A percentile compares a stretch with the other conserved stretches of the same genome.
Evolutionary conservation across 1,140 invertebrate genomes (phyloP).

Genomic region (Bombus breviceps): DNA sequence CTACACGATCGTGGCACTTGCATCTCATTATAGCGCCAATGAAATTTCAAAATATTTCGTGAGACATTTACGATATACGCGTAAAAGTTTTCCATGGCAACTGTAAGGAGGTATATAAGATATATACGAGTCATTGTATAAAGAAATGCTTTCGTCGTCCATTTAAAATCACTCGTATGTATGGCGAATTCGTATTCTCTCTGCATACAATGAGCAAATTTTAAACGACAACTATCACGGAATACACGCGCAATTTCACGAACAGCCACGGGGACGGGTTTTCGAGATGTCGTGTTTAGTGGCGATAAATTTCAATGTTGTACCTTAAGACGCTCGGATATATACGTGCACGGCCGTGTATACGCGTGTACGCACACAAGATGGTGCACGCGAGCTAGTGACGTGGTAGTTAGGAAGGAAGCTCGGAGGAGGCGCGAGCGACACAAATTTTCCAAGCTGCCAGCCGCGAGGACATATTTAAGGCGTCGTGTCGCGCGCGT

Average conservation of each 20-base stretch:
- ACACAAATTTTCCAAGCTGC: conserved; percentile 67
- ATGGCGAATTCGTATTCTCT: not conserved
- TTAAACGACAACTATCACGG: conserved; percentile 37
- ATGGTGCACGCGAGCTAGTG: not conserved
- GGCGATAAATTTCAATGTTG: conserved; percentile 67
- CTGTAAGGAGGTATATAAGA: too few species aligned
- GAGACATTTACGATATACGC: too few species aligned
- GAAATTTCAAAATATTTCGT: too few species aligned
- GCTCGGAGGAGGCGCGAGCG: conserved; percentile 6
- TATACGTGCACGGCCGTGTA: not conserved
- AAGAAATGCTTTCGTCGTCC: too few species aligned
- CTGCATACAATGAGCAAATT: not conserved
- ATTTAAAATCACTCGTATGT: conserved; percentile 11
- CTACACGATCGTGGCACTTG: too few species aligned
- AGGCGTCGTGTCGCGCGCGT: conserved; percentile 65
- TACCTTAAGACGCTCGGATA: conserved; percentile 56
- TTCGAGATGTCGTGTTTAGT: conserved; percentile 66
- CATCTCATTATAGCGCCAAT: too few species aligned
- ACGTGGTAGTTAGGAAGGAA: conserved; percentile 27
- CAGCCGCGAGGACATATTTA: conserved; percentile 63
- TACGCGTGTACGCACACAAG: not conserved
- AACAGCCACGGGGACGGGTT: conserved; percentile 42
- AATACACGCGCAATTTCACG: conserved; percentile 58
- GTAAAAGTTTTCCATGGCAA: too few species aligned
- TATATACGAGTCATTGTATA: too few species aligned